Evolutionary conservation across 2,888 invertebrate species (phyloP).

Genomic region (Agrotis puta): DNA sequence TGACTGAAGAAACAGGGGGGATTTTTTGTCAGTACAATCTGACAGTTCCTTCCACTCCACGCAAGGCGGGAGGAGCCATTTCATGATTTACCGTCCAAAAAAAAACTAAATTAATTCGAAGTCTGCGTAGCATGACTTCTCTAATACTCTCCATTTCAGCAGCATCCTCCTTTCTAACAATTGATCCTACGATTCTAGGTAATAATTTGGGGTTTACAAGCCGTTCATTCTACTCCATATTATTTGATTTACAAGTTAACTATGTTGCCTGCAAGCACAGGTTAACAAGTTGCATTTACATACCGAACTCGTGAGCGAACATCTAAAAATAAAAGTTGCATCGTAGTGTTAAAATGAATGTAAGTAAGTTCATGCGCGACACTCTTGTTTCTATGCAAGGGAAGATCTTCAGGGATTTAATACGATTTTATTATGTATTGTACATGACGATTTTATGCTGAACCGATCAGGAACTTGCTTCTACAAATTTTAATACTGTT

Average conservation of each 20-base stretch:
- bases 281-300: constrained; percentile 84
- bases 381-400: constrained; percentile 56
- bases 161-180: no score
- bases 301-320: constrained; percentile 78
- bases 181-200: no score
- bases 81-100: no score
- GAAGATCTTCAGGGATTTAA: constrained; percentile 6
- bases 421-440: background rate
- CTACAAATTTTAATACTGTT: background rate
- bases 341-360: constrained; percentile 70
- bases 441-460: background rate
- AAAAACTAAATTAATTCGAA: no score
- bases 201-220: background rate
- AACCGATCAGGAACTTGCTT: no score
- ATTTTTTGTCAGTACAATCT: no score
- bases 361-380: constrained; percentile 56
- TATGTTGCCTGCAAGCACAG: constrained; percentile 63
- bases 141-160: no score
- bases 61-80: no score
- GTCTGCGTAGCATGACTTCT: no score
- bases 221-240: constrained; percentile 41
- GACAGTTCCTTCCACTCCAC: no score
- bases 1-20: no score
- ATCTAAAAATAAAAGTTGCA: constrained; percentile 86
- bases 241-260: constrained; percentile 67